Base-by-base conservation (phyloP, 2,888 invertebrate genomes). In the Caenorhabditis panamensis region DNA sequence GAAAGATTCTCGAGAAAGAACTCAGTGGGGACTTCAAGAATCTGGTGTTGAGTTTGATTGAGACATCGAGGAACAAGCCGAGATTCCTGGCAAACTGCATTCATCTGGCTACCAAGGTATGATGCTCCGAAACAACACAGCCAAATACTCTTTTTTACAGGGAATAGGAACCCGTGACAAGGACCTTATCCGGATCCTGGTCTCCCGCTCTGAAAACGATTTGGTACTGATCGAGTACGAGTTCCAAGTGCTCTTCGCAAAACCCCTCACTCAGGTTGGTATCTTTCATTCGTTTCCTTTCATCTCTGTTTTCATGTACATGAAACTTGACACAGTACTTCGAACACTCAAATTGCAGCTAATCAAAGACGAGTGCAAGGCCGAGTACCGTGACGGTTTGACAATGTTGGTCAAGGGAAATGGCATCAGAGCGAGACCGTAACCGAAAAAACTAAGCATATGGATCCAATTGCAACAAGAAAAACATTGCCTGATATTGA, bases 161-260 rank as follows among this genome's bases (percentile, higher is more conserved):
- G 88, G 88, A 18, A 24, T 87, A 59, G 89, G 89, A 36, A 86
- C 88, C 4, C 81, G 86, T n/a, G 88, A 90, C 75, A 85, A 85
- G 53, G 86, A 87, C 56, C 80, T 89, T 20, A 90, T 88, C 56
- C 82, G 90, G 1, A 84, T 90, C 54, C 58, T 90, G 8, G 89
- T 90, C 5, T 81, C 85, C 8, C 78, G 90, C 26, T 75, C 86
- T 5, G 90, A 90, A 53, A 82, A 82, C 68, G 96, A 96, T 91
- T 94, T 96, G 93, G 94, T 93, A 0, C 95, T 95, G 88, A 95
- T 96, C 88, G 95, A 95, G 85, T 93, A 94, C 81, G 94, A 94
- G 88, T 96, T 95, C 92, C 93, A 94, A 56, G 68, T 63, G 18
- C 62, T 87, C 37, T 88, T 83, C 80, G 78, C 79, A 28, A 88